Evolutionary conservation across 92 coral and sea anemone species (phyloP), one percentile per base, ranked within the genome.

Genomic region (Porites rus): DNA sequence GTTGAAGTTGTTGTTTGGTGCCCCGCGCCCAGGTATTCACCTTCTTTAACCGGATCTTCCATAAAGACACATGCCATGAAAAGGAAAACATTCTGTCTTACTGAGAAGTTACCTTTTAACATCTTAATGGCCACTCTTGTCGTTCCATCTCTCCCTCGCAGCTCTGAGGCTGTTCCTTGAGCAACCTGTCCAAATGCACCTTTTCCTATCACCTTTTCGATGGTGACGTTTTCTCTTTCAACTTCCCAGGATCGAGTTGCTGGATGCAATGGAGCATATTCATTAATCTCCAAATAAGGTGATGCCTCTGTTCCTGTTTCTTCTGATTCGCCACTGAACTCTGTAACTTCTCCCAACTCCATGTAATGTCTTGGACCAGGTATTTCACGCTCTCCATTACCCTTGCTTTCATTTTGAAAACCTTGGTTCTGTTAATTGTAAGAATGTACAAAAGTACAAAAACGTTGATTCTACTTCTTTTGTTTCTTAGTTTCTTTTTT

Each of bases 101-200:
- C 46, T 38, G 46, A 0, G 72, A 3, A n/a, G 16, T 25, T 43
- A 81, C 86, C 61, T 81, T 81, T 81, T n/a, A 72, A 18, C 86
- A 81, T 81, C 21, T 81, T 51, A 13, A 81, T 25, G 10, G 86
- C 77, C 69, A 81, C 86, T 2, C 31, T 50, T 2, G 12, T 6
- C 31, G 65, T 54, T 65, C 77, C 76, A 51, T 81, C 64, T 51
- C 38, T 69, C 51, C 43, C 64, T 11, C 65, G 67, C 43, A 77
- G 82, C 7, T 77, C 22, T 60, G 69, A 56, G 12, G 69, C 79
- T 53, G 6, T 69, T 50, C 86, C 86, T 24, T 52, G 66, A 13
- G 86, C 79, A 13, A 71, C 79, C 18, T 82, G 77, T 50, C 86
- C 86, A 82, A 82, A 82, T 8, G 86, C 64, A 9, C 79, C 86